Percentiles rank a stretch among this genome's conserved stretches.
Evolutionary conservation across 2,888 invertebrate genomes (phyloP).

Genomic region (Eumerus sabulonum): DNA sequence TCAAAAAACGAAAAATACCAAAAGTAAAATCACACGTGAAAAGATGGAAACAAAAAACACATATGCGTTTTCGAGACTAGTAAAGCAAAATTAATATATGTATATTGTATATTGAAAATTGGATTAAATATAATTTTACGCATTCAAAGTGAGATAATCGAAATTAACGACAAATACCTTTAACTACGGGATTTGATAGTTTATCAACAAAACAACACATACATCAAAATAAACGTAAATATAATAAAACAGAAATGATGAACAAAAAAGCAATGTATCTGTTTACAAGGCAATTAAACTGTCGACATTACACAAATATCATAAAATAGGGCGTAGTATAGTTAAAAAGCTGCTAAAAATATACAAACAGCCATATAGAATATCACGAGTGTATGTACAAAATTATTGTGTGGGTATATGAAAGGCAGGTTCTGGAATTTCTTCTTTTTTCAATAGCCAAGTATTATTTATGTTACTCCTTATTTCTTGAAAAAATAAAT

Average conservation of each 20-base stretch:
- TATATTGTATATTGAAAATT: constrained; percentile 35
- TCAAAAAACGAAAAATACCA: constrained; percentile 45
- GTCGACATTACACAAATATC: constrained; percentile 54
- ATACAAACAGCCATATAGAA: constrained; percentile 7
- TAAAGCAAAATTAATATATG: background rate
- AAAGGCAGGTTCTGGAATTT: background rate
- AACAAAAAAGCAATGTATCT: constrained; percentile 51
- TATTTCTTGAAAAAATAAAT: too few relatives aligned
- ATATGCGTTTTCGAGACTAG: constrained; percentile 46
- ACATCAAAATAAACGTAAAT: constrained; percentile 12
- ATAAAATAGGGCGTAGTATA: constrained; percentile 62
- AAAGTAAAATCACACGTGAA: constrained; percentile 21
- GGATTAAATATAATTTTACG: constrained; percentile 55
- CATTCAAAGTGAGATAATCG: constrained; percentile 63
- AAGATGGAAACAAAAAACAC: constrained; percentile 34
- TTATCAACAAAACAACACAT: constrained; percentile 33
- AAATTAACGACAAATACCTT: constrained; percentile 63
- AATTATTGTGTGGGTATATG: too few relatives aligned
- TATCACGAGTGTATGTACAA: too few relatives aligned
- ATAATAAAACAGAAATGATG: too few relatives aligned
- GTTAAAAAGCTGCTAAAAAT: constrained; percentile 50
- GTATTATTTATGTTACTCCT: too few relatives aligned
- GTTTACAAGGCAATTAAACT: constrained; percentile 55
- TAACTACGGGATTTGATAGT: constrained; percentile 64
- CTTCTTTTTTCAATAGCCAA: too few relatives aligned